These are phyloP conservation scores for Trachymyrmex cornetzi DNA, from an alignment of 1,140 invertebrate genomes.

Conservation along the genomic window DNA sequence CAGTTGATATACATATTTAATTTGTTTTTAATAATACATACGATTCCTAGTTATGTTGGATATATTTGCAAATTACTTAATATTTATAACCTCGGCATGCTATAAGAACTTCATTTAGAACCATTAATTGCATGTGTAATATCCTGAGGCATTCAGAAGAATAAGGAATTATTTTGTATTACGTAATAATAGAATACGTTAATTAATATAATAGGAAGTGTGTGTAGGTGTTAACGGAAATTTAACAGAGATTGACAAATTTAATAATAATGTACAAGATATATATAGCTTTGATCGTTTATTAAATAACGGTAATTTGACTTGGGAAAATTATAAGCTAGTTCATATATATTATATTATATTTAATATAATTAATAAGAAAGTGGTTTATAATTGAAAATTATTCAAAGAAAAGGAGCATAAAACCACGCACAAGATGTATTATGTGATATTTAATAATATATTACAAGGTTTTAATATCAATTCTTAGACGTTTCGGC, in stretches of 20 bases:
- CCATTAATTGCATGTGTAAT: background rate
- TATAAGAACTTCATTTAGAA: background rate
- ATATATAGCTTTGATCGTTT: background rate
- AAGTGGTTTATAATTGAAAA: no score
- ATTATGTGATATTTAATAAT: no score
- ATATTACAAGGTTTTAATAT: no score
- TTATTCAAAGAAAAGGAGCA: no score
- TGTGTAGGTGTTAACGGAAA: background rate
- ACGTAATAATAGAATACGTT: background rate
- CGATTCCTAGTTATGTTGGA: background rate
- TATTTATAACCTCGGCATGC: background rate
- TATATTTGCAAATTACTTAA: conserved; percentile 5
- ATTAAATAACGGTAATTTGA: background rate
- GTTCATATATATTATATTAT: background rate
- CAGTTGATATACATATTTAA: background rate
- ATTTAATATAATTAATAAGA: no score
- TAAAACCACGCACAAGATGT: no score
- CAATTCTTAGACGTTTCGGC: no score
- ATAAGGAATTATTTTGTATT: background rate
- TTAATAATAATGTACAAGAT: background rate
- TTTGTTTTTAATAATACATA: background rate
- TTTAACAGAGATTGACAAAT: background rate
- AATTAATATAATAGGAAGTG: background rate
- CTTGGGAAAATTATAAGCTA: background rate
- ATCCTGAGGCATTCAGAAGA: background rate